These are phyloP conservation scores for Phyllopteryx taeniolatus DNA, from an alignment of 2,113 vertebrate genomes.

Conservation along the genomic window DNA sequence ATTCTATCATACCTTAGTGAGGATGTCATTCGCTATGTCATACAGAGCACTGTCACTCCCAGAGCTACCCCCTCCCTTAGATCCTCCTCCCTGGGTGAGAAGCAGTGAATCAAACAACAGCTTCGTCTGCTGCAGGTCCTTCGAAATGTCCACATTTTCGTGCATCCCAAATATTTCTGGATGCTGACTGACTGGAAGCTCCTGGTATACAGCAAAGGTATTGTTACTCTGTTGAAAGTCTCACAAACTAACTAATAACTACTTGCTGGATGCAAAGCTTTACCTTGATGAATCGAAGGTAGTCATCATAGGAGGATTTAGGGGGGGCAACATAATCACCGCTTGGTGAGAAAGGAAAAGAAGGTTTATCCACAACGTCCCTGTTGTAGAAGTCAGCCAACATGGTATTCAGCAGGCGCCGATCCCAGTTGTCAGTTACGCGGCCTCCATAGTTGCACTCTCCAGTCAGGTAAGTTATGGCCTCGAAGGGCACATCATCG, in stretches of 20 bases:
- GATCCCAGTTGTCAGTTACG: slow-evolving; percentile 96
- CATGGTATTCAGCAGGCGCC: slow-evolving; percentile 88
- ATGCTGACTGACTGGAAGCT: slow-evolving; percentile 83
- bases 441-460: slow-evolving; percentile 97
- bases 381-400: slow-evolving; percentile 89
- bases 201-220: slow-evolving; percentile 60
- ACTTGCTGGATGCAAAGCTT: background rate
- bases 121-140: slow-evolving; percentile 95
- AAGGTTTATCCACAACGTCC: slow-evolving; percentile 77
- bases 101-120: slow-evolving; percentile 87
- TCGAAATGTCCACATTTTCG: slow-evolving; percentile 96
- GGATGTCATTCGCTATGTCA: slow-evolving; percentile 86
- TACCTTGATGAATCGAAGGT: slow-evolving; percentile 93
- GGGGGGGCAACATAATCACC: slow-evolving; percentile 85
- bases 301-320: slow-evolving; percentile 84
- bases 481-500: slow-evolving; percentile 87
- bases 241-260: background rate
- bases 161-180: slow-evolving; percentile 96
- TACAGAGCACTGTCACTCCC: slow-evolving; percentile 80
- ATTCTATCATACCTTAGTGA: slow-evolving; percentile 77
- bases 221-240: background rate
- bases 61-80: slow-evolving; percentile 76
- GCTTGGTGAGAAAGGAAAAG: slow-evolving; percentile 85
- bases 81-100: slow-evolving; percentile 85
- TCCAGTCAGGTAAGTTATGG: slow-evolving; percentile 90